Base-by-base conservation (phyloP, 2,888 invertebrate genomes). In the Acanthacorydalis orientalis region DNA sequence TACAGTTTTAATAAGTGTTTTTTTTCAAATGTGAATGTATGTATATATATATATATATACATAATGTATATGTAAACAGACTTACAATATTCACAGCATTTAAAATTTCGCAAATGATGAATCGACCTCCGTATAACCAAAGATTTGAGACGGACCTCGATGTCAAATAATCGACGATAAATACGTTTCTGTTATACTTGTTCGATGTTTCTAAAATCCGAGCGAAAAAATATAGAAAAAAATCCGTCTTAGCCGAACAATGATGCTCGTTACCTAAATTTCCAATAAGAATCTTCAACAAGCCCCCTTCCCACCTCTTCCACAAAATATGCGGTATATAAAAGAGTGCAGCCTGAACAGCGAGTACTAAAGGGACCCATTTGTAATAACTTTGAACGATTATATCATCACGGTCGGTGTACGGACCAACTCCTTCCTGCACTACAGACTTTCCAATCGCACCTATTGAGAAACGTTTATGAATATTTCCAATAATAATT, bases 41-140 rank as follows among this genome's bases (percentile, higher is more conserved):
- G n/a, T n/a, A n/a, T n/a, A n/a, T n/a, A n/a, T n/a, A n/a, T n/a
- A n/a, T n/a, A n/a, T n/a, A n/a, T n/a, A n/a, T n/a, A n/a, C n/a
- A n/a, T 37, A 12, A 12, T 37, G 9, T 14, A 37, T n/a, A n/a
- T n/a, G n/a, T n/a, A n/a, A n/a, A n/a, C n/a, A n/a, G n/a, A 66
- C 79, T 74, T 65, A 83, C 81, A 62, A 80, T 80, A 64, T 85
- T 84, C 32, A 71, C 33, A 55, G 86, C 75, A 63, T 88, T 87
- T 49, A 83, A 65, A 7, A 80, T 51, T 64, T 88, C 87, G 56
- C 85, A 86, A 53, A 80, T 63, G 37, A 77, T 70, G 59, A 78
- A 84, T 50, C 78, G 70, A 44, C 74, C 59, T 2, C 79, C 79
- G 56, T 84, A 84, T 57, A 74, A 65, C 55, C 76, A 77, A 58